These are phyloP conservation scores for Halcyon malimbica DNA, from an alignment of 2,113 vertebrate species.

Conservation along the genomic window DNA sequence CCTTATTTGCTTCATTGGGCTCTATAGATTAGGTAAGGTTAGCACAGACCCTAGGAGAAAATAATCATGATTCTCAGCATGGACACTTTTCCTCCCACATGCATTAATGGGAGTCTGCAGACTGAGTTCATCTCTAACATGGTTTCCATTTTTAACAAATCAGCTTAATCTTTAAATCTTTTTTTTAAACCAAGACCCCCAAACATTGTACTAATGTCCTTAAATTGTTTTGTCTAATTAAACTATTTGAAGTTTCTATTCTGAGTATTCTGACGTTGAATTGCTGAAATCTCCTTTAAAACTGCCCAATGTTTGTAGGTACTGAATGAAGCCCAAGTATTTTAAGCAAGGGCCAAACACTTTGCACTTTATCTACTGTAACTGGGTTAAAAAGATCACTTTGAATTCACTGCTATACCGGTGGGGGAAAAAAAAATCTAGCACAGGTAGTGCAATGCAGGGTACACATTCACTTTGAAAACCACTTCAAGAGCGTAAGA, in stretches of 20 bases:
- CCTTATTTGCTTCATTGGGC: conserved; percentile 22
- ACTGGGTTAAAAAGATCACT: background rate
- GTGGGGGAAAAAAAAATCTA: background rate
- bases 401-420: background rate
- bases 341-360: background rate
- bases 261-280: background rate
- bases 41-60: background rate
- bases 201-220: background rate
- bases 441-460: background rate
- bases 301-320: background rate
- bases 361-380: background rate
- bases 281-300: background rate
- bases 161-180: background rate
- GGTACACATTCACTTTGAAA: background rate
- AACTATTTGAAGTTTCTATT: background rate
- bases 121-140: background rate
- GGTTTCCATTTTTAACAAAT: background rate
- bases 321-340: background rate
- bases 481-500: background rate
- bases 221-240: background rate
- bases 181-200: background rate
- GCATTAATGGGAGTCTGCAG: background rate
- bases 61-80: background rate
- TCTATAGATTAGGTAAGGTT: background rate
- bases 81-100: background rate